These are phyloP conservation scores for Zonotrichia leucophrys DNA, from an alignment of 2,113 vertebrate genomes.

Conservation along the genomic window DNA sequence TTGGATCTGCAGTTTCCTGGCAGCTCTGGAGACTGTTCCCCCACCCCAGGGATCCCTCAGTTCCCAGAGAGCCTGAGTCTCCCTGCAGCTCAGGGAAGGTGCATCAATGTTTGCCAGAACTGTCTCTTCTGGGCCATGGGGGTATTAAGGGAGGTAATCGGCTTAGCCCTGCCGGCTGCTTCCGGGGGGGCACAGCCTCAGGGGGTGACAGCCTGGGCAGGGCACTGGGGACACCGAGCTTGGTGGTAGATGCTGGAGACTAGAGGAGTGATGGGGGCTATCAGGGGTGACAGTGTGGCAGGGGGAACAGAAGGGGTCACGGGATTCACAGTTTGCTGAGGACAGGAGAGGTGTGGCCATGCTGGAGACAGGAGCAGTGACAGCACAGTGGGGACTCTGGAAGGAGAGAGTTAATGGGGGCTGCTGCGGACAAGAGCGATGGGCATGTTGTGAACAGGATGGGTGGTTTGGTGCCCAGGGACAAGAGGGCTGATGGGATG, in stretches of 20 bases:
- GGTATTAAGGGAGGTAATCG: conserved; percentile 41
- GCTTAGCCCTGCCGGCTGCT: not conserved
- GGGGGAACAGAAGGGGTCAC: not conserved
- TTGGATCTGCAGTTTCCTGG: not conserved
- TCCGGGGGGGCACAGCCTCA: not conserved
- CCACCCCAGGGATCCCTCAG: not conserved
- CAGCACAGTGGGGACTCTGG: not conserved
- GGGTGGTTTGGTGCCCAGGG: not conserved
- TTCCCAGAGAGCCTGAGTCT: fast-evolving
- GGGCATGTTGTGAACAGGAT: not conserved
- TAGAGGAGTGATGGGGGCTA: not conserved
- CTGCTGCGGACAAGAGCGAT: not conserved
- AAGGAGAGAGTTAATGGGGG: not conserved
- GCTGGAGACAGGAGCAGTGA: not conserved
- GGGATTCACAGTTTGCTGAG: not conserved
- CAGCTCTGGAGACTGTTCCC: not conserved
- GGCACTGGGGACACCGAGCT: not conserved
- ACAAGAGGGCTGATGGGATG: not conserved
- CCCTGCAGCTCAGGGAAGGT: fast-evolving
- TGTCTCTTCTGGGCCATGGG: conserved; percentile 6
- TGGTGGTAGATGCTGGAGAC: not conserved
- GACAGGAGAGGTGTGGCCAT: not conserved
- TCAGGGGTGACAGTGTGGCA: not conserved
- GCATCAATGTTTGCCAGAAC: not conserved
- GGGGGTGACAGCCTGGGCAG: not conserved